Evolutionary conservation across 2,113 vertebrate genomes (phyloP).

Genomic region (Struthio camelus): DNA sequence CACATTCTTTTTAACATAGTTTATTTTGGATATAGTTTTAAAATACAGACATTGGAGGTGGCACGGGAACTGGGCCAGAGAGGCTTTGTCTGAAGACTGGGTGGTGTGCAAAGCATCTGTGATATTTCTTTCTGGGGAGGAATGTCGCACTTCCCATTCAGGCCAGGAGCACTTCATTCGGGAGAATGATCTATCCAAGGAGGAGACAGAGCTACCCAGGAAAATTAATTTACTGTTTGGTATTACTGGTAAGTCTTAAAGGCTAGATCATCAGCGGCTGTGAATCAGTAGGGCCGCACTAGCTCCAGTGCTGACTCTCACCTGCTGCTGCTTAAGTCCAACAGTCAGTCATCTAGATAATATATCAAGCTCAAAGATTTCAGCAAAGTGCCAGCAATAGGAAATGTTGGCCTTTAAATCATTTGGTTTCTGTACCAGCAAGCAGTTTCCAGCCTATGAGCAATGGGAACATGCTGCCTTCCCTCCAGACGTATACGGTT

Average conservation of each 20-base stretch:
- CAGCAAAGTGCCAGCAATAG: not conserved
- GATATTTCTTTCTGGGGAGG: not conserved
- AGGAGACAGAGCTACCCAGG: not conserved
- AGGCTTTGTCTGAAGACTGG: not conserved
- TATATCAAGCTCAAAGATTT: not conserved
- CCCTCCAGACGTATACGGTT: fast-evolving
- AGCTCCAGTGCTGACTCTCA: not conserved
- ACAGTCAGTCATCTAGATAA: not conserved
- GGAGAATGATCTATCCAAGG: not conserved
- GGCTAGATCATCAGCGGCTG: not conserved
- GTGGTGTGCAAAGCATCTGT: not conserved
- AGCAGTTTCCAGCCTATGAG: not conserved
- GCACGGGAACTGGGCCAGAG: fast-evolving
- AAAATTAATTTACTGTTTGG: not conserved
- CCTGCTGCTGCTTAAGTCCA: not conserved
- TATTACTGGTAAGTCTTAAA: not conserved
- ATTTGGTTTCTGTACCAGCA: not conserved
- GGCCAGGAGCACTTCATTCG: conserved; percentile 33
- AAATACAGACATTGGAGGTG: not conserved
- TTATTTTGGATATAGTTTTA: not conserved
- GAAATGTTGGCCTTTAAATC: not conserved
- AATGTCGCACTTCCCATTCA: conserved; percentile 14
- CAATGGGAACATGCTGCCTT: not conserved
- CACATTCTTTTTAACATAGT: not conserved
- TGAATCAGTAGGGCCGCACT: not conserved